phyloP scores from a whole-genome alignment of 1,140 invertebrate genomes.

The Agrilus planipennis region DNA sequence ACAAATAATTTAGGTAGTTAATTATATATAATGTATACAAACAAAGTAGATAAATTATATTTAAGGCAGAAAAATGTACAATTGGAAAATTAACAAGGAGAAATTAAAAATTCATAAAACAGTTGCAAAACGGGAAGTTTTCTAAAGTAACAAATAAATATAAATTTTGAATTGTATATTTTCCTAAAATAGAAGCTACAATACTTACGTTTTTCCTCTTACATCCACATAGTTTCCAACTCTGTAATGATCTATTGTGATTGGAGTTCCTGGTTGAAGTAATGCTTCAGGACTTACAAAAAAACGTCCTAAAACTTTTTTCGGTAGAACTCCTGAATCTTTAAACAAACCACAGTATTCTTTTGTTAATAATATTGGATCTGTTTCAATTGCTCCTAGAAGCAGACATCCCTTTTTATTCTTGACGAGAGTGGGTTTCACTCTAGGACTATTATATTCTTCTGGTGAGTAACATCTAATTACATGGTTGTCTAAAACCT shows the following conservation, averaged over 20 bases:
- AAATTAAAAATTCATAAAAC: too few species aligned
- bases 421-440: slow-evolving; percentile 29
- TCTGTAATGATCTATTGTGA: slow-evolving; percentile 79
- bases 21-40: too few species aligned
- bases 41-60: too few species aligned
- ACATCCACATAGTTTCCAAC: slow-evolving; percentile 88
- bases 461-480: slow-evolving; percentile 83
- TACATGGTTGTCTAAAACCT: slow-evolving; percentile 93
- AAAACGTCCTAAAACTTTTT: slow-evolving; percentile 73
- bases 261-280: slow-evolving; percentile 80
- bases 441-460: slow-evolving; percentile 50
- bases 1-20: too few species aligned
- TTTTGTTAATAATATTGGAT: slow-evolving; percentile 79
- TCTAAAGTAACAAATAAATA: too few species aligned
- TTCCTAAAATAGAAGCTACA: slow-evolving; percentile 4
- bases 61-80: too few species aligned
- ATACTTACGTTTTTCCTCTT: slow-evolving; percentile 80
- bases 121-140: too few species aligned
- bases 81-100: too few species aligned
- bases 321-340: slow-evolving; percentile 80
- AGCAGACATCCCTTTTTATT: slow-evolving; percentile 57
- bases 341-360: slow-evolving; percentile 82
- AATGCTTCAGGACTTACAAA: slow-evolving; percentile 74
- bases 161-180: slow-evolving; percentile 4
- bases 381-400: slow-evolving; percentile 79